Conservation (phyloP, 2,113 vertebrate genomes). For the Glaucomys volans region DNA sequence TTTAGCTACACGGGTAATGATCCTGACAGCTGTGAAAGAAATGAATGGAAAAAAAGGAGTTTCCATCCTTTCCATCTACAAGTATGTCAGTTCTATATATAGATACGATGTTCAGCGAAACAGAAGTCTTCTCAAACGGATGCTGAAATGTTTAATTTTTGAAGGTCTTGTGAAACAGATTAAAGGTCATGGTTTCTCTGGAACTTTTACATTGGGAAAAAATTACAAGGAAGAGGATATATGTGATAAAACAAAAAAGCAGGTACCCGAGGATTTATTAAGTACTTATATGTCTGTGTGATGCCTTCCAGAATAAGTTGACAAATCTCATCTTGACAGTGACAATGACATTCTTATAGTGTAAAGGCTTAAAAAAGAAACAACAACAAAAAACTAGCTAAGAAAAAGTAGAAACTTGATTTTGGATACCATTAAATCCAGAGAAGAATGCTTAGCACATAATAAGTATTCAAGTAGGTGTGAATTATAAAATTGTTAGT, state of each 20-base stretch:
- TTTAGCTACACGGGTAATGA: conserved; percentile 96
- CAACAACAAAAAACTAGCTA: background rate
- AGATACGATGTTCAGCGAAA: conserved; percentile 94
- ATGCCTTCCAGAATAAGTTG: background rate
- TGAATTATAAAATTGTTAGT: conserved; percentile 8
- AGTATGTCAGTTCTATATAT: conserved; percentile 93
- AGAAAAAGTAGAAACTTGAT: conserved; percentile 42
- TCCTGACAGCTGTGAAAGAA: conserved; percentile 95
- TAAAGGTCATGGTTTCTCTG: conserved; percentile 96
- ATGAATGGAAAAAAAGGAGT: conserved; percentile 95
- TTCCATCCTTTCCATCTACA: conserved; percentile 95
- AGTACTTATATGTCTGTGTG: background rate
- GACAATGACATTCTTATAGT: background rate
- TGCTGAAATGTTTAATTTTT: conserved; percentile 92
- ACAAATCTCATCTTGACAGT: background rate
- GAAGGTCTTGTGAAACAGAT: conserved; percentile 94
- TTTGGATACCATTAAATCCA: background rate
- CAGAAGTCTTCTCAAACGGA: conserved; percentile 93
- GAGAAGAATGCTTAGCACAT: background rate
- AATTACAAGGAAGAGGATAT: conserved; percentile 95
- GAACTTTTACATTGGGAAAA: conserved; percentile 96
- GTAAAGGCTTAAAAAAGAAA: background rate
- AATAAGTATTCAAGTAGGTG: background rate
- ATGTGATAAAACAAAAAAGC: conserved; percentile 87
- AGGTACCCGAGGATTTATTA: conserved; percentile 85